Base-by-base conservation (phyloP, 2,888 invertebrate genomes). In the Aradus depressus region DNA sequence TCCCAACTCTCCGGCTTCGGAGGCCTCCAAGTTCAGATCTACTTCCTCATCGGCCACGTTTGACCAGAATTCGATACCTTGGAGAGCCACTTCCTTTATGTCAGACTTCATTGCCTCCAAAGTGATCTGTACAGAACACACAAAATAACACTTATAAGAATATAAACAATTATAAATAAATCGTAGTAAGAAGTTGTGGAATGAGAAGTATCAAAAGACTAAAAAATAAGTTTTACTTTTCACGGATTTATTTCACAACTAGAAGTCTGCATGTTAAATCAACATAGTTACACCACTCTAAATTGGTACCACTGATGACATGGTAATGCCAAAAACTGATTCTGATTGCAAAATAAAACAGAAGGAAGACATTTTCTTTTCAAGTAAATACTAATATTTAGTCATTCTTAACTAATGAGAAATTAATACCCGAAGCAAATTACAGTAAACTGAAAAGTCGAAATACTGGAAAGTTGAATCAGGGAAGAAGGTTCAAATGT, bases 11-110 rank as follows among this genome's bases (percentile, higher is more conserved):
- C 78, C 77, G 10, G 97, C 96, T 71, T 97, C 97, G 38, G 85
- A 84, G 63, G 88, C 89, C 69, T 96, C 95, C 66, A 95, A 86
- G 2, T 87, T 80, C 59, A 97, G 73, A 70, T 96, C 96, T 28
- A 96, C 91, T 71, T 99, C 98, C 72, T 97, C 98, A 70, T 99
- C 98, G 65, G 97, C 95, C 1, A 98, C 96, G 63, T 95, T 97
- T 5, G 62, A 97, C 98, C 99, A 99, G 72, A 99, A 99, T 70
- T 99, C 98, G 67, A 99, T 97, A 60, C 98, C 98, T 74, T 97
- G 97, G 51, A 97, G 76, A 16, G 93, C 85, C 48, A 99, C 86
- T 61, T 96, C 95, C 71, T 97, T 95, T 59, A 87, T 80, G 58
- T 92, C 91, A 16, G 90, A 90, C 67, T 92, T 93, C 93, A 99